Conservation (phyloP, 2,113 vertebrate genomes). For the Callorhinus ursinus region DNA sequence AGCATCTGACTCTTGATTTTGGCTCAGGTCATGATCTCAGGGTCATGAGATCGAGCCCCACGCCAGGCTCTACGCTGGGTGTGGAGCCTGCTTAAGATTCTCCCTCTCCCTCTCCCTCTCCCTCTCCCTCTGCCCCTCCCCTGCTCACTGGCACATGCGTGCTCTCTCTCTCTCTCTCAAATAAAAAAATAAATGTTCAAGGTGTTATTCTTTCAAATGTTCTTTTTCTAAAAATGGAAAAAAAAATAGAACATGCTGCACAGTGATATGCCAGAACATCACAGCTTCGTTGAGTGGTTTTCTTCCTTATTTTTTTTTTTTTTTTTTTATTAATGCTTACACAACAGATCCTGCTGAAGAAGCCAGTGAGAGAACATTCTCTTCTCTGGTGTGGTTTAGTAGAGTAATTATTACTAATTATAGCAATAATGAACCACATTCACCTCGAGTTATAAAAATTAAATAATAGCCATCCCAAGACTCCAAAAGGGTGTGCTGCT, state of each 20-base stretch:
- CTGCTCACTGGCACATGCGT: background rate
- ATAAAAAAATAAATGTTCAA: background rate
- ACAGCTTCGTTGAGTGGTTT: background rate
- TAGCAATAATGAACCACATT: slow-evolving; percentile 57
- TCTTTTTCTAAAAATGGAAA: slow-evolving; percentile 8
- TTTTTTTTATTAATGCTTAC: slow-evolving; percentile 12
- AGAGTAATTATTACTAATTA: slow-evolving; percentile 69
- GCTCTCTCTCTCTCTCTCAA: background rate
- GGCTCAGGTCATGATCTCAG: too few relatives aligned
- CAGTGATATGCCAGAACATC: background rate
- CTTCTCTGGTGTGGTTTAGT: slow-evolving; percentile 59
- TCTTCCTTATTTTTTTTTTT: background rate
- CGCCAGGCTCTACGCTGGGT: background rate
- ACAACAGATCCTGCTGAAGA: slow-evolving; percentile 52
- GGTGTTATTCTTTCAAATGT: background rate
- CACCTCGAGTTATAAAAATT: slow-evolving; percentile 61
- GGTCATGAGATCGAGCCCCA: background rate
- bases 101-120: background rate
- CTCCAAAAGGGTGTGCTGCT: slow-evolving; percentile 32
- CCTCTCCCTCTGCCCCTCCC: background rate
- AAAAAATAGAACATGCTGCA: background rate
- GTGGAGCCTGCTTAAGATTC: background rate
- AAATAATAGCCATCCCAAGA: slow-evolving; percentile 48
- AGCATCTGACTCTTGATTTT: background rate
- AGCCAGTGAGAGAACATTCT: slow-evolving; percentile 65